Evolutionary conservation across 2,113 vertebrate species (phyloP), one percentile per base, ranked within the genome.

Genomic region (Notiomystis cincta): DNA sequence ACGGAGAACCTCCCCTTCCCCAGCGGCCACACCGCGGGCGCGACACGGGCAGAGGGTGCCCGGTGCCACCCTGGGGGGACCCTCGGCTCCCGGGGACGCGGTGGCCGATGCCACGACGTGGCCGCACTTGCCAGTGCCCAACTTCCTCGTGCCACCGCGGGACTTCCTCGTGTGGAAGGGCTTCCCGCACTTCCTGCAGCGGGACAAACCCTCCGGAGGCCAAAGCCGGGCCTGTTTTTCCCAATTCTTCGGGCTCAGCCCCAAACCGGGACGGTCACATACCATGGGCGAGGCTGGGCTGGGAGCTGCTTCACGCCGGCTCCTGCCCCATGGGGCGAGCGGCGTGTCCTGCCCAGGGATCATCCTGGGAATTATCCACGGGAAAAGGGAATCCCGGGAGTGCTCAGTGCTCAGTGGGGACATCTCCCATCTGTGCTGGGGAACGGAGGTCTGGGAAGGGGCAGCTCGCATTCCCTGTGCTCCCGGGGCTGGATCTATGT

Each of bases 61-160:
- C 6, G 0, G 7, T 42, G 30, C 28, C 15, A 2, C 18, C 53
- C 53, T 13, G 4, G 6, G 5, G 2, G 44, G 27, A 54, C 75
- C n/a, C 78, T 37, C 13, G 0, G 2, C 42, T 28, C 3, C 21
- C 45, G 38, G 64, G 79, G 65, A 45, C 45, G 4, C 7, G 2
- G 62, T 13, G 58, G 33, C 40, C 2, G 3, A 5, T 4, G 75
- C 30, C 86, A 30, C 51, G 58, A 33, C 1, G 0, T 0, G 30
- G 20, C 60, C 15, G 5, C 4, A 0, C 44, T 0, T 8, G 66
- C 45, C 81, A 76, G 77, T 0, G 0, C 0, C 0, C 9, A 44
- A 75, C 76, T 89, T 85, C 85, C 79, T 58, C 3, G 47, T 86
- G 62, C 84, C 87, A 75, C 65, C 9, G 0, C 3, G 3, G 30